These are phyloP conservation scores for Ailurus styani DNA, from an alignment of 2,113 vertebrate genomes.

Conservation along the genomic window DNA sequence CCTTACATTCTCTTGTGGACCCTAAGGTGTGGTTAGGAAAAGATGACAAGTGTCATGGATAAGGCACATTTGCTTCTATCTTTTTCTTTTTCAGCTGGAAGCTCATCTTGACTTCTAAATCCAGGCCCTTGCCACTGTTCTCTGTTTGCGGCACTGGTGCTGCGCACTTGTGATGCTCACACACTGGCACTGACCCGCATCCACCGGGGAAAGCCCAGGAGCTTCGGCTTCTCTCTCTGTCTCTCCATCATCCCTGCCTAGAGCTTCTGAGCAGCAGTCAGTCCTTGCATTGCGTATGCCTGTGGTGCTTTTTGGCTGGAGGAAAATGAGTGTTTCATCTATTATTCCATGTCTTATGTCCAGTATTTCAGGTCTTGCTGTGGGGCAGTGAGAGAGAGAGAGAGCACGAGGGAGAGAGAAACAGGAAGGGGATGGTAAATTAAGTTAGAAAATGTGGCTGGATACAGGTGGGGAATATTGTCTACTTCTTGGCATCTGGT, in stretches of 20 bases:
- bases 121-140: neutral
- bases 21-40: neutral
- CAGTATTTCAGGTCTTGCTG: neutral
- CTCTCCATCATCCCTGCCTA: neutral
- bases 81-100: neutral
- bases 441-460: neutral
- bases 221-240: neutral
- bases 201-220: neutral
- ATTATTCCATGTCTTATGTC: neutral
- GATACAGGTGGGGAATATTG: neutral
- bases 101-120: neutral
- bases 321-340: neutral
- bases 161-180: neutral
- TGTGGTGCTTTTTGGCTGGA: neutral
- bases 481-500: neutral
- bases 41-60: neutral
- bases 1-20: neutral
- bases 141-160: neutral
- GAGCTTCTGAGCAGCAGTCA: neutral
- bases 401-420: neutral
- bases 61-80: neutral
- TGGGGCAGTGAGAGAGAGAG: neutral
- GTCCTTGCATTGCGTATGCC: accelerated
- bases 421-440: accelerated
- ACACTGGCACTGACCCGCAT: neutral